Evolutionary conservation across 2,113 vertebrate species (phyloP).

Genomic region (Bubo blakistoni): DNA sequence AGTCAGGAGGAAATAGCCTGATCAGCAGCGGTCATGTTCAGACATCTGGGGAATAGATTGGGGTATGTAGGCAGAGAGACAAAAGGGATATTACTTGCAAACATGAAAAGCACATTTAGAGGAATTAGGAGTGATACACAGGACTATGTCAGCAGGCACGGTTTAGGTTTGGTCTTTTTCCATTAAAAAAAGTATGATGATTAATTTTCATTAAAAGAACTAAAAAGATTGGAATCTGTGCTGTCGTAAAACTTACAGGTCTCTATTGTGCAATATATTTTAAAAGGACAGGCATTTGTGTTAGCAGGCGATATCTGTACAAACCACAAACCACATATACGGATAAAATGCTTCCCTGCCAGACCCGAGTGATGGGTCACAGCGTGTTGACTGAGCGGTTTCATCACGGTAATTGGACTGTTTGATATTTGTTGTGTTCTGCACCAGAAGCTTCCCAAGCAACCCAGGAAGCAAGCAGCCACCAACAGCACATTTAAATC

Average conservation of each 20-base stretch:
- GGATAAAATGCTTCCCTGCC: constrained; percentile 5
- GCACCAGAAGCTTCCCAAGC: background rate
- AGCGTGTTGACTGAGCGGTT: background rate
- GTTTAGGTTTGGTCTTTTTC: background rate
- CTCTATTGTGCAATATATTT: background rate
- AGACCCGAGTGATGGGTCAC: background rate
- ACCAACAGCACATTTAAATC: background rate
- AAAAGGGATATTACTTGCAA: background rate
- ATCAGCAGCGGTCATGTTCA: background rate
- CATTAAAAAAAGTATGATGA: background rate
- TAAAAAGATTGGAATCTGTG: background rate
- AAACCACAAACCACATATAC: background rate
- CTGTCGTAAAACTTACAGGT: background rate
- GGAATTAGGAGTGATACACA: background rate
- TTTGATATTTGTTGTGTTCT: constrained; percentile 9
- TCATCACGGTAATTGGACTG: background rate
- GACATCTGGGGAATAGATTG: background rate
- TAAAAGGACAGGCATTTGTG: background rate
- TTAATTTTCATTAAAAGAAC: constrained; percentile 44
- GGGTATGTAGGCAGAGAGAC: background rate
- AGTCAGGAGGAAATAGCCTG: background rate
- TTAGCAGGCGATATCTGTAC: background rate
- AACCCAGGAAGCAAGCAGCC: background rate
- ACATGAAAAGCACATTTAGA: background rate
- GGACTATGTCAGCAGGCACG: background rate